Evolutionary conservation across 2,888 invertebrate genomes (phyloP).

Genomic region (Drymonia ruficornis): DNA sequence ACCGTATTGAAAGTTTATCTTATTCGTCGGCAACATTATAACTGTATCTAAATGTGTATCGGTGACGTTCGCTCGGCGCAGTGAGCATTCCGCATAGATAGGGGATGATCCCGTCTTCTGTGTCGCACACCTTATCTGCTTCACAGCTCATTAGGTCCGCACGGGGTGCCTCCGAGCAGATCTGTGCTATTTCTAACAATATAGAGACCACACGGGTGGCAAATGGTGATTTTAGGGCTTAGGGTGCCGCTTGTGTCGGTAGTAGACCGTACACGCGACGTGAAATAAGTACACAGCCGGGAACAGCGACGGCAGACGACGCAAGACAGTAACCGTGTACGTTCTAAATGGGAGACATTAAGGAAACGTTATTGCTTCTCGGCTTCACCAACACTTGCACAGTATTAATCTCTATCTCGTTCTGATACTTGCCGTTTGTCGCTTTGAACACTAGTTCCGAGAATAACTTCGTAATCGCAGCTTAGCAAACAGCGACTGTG

Average conservation of each 20-base stretch:
- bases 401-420: constrained; percentile 76
- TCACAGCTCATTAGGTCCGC: constrained; percentile 84
- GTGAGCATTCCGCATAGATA: constrained; percentile 70
- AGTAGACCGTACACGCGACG: constrained; percentile 58
- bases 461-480: constrained; percentile 42
- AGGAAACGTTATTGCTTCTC: constrained; percentile 79
- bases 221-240: constrained; percentile 75
- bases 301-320: constrained; percentile 62
- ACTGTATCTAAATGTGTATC: constrained; percentile 48
- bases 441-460: constrained; percentile 56
- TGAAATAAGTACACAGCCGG: constrained; percentile 59
- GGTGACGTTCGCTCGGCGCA: constrained; percentile 54
- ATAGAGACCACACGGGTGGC: constrained; percentile 70
- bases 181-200: constrained; percentile 81
- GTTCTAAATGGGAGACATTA: constrained; percentile 80
- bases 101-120: constrained; percentile 72
- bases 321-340: constrained; percentile 73
- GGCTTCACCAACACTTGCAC: constrained; percentile 73
- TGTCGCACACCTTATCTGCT: constrained; percentile 83
- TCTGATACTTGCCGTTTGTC: constrained; percentile 54
- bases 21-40: constrained; percentile 41
- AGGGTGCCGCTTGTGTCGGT: constrained; percentile 68
- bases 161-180: constrained; percentile 69
- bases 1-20: constrained; percentile 41
- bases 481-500: neutral